Evolutionary conservation across 2,888 invertebrate species (phyloP), one percentile per base, ranked within the genome.

Genomic region (Orchesellides sinensis): DNA sequence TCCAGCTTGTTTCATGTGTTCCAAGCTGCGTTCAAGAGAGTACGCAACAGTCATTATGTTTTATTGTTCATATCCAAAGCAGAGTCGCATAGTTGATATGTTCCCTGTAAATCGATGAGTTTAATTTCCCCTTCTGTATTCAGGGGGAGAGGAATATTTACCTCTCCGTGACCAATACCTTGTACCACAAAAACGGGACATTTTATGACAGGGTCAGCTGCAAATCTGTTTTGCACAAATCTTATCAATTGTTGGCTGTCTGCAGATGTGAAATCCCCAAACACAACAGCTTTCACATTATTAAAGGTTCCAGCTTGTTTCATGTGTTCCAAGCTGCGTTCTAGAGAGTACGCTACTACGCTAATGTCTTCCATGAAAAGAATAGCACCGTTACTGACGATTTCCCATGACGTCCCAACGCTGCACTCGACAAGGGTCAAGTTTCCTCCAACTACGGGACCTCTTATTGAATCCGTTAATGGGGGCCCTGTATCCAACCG

Each of bases 301-400:
- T 68, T 35, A 29, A 83, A 69, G 10, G 74, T 23, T 14, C 83
- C 79, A 25, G 74, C 68, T 25, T 83, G 83, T 54, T 74, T 79
- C 63, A 83, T 17, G 21, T 83, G 83, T 21, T 74, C 83, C 25
- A 83, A 52, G 27, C 69, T 83, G 29, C 83, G 47, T 23, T 83
- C 83, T 4, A 80, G 6, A 8, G 52, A 29, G 23, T 66, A 83
- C 5, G 83, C 54, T 10, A 74, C 83, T 25, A 74, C 80, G 21
- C 83, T 70, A 8, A 77, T 66, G n/a, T 85, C 85, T 65, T 85
- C 85, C 2, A 85, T 35, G 27, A 85, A 80, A 1, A 85, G 8
- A n/a, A 85, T 80, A 32, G 69, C 77, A 14, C 61, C 47, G 8
- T 17, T 23, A 0, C 63, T 32, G 14, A 79, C 49, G 8, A 85